Evolutionary conservation across 2,797 vertebrate genomes (phyloP), one percentile per base, ranked within the genome.

Genomic region (Nothura maculosa): DNA sequence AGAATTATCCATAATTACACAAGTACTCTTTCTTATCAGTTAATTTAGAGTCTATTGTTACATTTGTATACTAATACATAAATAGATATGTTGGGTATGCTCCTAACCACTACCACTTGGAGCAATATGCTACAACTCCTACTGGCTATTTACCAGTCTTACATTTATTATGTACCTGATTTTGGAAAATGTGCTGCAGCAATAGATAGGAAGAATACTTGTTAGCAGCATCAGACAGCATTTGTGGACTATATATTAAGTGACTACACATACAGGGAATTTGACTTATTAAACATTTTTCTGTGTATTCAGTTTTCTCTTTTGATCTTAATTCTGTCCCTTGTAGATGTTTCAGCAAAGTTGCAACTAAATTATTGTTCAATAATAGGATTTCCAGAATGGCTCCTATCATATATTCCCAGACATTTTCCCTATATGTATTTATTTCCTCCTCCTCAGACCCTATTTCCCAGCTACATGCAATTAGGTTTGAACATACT

Each of bases 41-140:
- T 85, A 78, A 64, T 69, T 92, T 83, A 75, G 48, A 92, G 22
- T n/a, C n/a, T 72, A 38, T 38, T 19, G 14, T 79, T 75, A 82
- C 57, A 11, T 66, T 92, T 89, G 64, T 85, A 50, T 27, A 60
- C n/a, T 93, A 89, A 58, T n/a, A n/a, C n/a, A n/a, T n/a, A 78
- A 77, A 75, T 58, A 54, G 11, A 36, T 85, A 18, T 38, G 34
- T 43, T 72, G 8, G 10, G n/a, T 68, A 40, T 24, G 62, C 17
- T 50, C 42, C 24, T 81, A 38, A 25, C 54, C n/a, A 34, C 21
- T 64, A 68, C 5, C 7, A 34, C n/a, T 82, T 61, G 45, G 42
- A 76, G 20, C 34, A 79, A 62, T 8, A 66, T 27, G 8, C 14
- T 43, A 36, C 47, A 19, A 67, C 9, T 36, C 43, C 76, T 50